Evolutionary conservation across 2,797 vertebrate genomes (phyloP), one percentile per base, ranked within the genome.

Genomic region (Dendrocincla tyrannina): DNA sequence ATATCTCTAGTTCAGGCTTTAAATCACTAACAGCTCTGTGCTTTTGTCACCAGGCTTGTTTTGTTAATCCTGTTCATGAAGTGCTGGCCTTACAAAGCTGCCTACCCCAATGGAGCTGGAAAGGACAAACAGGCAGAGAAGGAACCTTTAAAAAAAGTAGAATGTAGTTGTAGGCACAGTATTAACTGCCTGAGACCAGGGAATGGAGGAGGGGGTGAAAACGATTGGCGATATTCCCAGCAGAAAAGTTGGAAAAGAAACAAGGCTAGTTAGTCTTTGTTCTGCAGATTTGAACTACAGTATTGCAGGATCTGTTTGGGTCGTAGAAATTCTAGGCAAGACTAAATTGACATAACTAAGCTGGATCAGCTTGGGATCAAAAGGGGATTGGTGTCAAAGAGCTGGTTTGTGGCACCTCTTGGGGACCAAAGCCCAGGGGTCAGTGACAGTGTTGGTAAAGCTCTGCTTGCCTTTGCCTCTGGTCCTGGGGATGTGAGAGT

Each of bases 151-250:
- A 56, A 64, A 67, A 42, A 72, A 58, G 52, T 70, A 60, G 60
- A 87, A 59, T 80, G 80, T 70, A 87, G 78, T 81, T 81, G 56
- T 87, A 80, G 82, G 55, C 85, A 76, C 41, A 37, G n/a, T 63
- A 81, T 74, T 93, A 88, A 90, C 91, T 95, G 87, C 80, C 79
- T 75, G 89, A 92, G 86, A 95, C 85, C 83, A 59, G 70, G 60
- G 69, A 60, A 82, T 74, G 80, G 77, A 92, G 68, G 72, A 94
- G 52, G 69, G 62, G 77, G 72, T 68, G 63, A 74, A 79, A 58
- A 80, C 59, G n/a, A 46, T 58, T 96, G 92, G 92, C 82, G 7
- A n/a, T 80, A 78, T 42, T 96, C 95, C 94, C 88, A 81, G 79
- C 22, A 77, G 85, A 58, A 87, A 74, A 72, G 67, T 33, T 95